These are phyloP conservation scores for Girardia tigrina DNA, from an alignment of 2,888 invertebrate genomes.

Conservation along the genomic window DNA sequence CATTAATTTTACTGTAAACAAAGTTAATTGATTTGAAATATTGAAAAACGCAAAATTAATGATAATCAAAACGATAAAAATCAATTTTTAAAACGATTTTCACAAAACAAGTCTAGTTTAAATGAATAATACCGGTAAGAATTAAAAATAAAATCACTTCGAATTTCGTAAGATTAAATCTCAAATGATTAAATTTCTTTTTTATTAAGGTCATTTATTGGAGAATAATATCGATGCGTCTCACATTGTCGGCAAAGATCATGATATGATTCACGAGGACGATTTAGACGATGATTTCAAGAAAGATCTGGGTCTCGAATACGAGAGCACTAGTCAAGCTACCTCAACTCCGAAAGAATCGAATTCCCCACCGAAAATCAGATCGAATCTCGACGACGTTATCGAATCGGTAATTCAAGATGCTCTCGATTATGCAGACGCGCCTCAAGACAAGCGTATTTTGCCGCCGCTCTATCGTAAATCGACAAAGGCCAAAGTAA, in stretches of 20 bases:
- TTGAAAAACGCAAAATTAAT: background rate
- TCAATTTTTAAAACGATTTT: background rate
- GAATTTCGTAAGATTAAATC: background rate
- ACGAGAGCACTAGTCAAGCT: constrained; percentile 11
- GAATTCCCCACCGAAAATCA: background rate
- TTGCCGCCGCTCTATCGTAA: background rate
- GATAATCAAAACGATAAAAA: background rate
- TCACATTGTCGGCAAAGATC: background rate
- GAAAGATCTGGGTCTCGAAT: background rate
- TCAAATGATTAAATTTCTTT: background rate
- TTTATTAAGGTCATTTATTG: background rate
- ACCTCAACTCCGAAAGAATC: constrained; percentile 17
- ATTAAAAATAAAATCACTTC: too few relatives aligned
- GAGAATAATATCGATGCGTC: constrained; percentile 12
- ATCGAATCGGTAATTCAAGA: constrained; percentile 7
- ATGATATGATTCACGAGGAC: constrained; percentile 3
- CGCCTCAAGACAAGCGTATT: background rate
- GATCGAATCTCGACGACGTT: constrained; percentile 5
- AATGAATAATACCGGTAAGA: constrained; percentile 18
- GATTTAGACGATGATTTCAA: constrained; percentile 2
- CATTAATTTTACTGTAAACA: constrained; percentile 16
- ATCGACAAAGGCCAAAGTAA: constrained; percentile 16
- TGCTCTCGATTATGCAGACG: background rate
- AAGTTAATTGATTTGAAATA: background rate
- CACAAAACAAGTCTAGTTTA: background rate